A percentile compares a stretch with the other conserved stretches of the same genome.
phyloP scores from a whole-genome alignment of 2,797 vertebrate species.

The Podarcis siculus region DNA sequence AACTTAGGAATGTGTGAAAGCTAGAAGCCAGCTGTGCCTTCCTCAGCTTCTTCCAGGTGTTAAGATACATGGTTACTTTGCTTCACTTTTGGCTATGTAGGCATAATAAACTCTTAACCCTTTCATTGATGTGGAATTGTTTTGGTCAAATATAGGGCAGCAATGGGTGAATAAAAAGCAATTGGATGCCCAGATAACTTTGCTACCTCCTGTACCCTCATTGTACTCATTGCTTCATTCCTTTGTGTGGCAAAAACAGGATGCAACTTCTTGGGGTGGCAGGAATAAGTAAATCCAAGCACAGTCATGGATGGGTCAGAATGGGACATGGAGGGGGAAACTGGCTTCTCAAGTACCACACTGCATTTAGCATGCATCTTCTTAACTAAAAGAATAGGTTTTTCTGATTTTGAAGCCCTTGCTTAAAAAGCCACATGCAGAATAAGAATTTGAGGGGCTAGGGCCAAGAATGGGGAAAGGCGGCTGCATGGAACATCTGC shows the following conservation, averaged over 20 bases:
- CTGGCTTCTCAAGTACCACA: neutral
- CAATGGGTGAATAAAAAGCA: slow-evolving; percentile 5
- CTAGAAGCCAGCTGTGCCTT: slow-evolving; percentile 81
- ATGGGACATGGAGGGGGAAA: neutral
- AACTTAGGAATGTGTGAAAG: slow-evolving; percentile 88
- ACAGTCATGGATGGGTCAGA: no score
- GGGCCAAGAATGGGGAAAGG: neutral
- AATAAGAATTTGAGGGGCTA: neutral
- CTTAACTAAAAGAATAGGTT: neutral
- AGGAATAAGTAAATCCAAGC: no score
- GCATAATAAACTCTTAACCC: slow-evolving; percentile 68
- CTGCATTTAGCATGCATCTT: neutral
- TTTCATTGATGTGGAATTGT: slow-evolving; percentile 26
- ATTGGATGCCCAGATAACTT: neutral
- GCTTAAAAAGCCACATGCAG: neutral
- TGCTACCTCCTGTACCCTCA: neutral
- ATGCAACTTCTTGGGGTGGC: no score
- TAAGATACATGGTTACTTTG: slow-evolving; percentile 79
- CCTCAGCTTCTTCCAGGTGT: slow-evolving; percentile 82
- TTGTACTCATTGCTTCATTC: neutral
- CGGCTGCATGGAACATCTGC: neutral
- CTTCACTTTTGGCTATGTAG: slow-evolving; percentile 69
- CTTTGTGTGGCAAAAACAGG: neutral
- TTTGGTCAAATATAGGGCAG: neutral
- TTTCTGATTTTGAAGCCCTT: neutral